These are phyloP conservation scores for Xanthia togata DNA, from an alignment of 2,888 invertebrate species.

Conservation along the genomic window DNA sequence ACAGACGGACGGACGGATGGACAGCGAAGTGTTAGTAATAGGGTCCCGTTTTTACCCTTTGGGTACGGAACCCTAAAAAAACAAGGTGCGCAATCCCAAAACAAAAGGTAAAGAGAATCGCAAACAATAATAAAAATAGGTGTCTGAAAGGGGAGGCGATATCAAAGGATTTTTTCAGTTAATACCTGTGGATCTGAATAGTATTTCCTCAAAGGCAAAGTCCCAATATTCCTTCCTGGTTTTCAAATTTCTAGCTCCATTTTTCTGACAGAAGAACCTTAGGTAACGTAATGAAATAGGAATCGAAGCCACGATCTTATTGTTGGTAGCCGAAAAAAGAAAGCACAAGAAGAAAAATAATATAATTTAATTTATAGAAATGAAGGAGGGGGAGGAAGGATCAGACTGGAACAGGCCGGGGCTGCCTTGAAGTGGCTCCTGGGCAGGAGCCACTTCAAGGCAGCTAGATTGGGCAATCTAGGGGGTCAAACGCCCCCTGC, in stretches of 20 bases:
- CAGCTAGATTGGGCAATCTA: no score
- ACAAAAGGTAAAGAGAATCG: conserved; percentile 15
- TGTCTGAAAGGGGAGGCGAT: neutral
- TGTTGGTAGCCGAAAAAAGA: neutral
- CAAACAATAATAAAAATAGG: conserved; percentile 7
- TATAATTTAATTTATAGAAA: neutral
- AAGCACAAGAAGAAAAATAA: neutral
- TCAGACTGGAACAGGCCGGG: no score
- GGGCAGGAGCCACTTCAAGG: no score
- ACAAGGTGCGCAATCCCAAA: neutral
- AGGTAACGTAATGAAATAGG: neutral
- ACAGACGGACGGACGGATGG: no score
- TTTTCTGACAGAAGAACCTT: neutral
- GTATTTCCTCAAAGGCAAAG: conserved; percentile 16
- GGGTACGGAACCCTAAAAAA: no score
- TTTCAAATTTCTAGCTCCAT: neutral
- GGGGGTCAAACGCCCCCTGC: no score
- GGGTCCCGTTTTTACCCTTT: no score
- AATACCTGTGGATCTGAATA: neutral
- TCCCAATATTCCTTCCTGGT: neutral
- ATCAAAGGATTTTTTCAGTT: conserved; percentile 21
- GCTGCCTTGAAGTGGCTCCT: no score
- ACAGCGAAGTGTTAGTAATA: no score
- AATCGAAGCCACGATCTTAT: neutral
- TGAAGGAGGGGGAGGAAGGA: no score